Evolutionary conservation across 1,140 invertebrate species (phyloP).

Genomic region (Apocrypta bakeri): DNA sequence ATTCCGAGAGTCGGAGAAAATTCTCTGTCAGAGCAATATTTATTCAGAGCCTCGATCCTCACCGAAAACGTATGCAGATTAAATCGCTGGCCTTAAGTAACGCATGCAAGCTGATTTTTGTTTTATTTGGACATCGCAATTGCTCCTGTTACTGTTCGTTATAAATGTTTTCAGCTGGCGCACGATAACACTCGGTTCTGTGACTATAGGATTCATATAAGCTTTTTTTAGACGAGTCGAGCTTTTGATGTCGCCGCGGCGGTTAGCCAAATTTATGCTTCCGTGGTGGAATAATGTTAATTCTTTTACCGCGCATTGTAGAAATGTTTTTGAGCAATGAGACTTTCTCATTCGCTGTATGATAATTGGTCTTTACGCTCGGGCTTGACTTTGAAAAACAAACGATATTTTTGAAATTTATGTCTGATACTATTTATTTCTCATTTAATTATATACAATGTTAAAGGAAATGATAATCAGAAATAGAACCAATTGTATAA

Average conservation of each 20-base stretch:
- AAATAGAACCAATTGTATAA: too few species aligned
- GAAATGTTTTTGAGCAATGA: neutral
- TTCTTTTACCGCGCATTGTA: neutral
- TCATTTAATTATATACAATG: too few species aligned
- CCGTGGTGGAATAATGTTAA: neutral
- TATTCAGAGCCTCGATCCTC: constrained; percentile 31
- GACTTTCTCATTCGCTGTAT: neutral
- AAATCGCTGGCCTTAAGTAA: constrained; percentile 8
- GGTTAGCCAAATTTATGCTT: neutral
- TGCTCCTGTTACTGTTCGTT: neutral
- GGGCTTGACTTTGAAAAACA: too few species aligned
- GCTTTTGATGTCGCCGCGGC: neutral
- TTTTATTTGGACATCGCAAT: neutral
- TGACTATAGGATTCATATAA: neutral
- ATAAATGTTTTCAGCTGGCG: constrained; percentile 26
- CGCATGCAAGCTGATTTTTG: constrained; percentile 23
- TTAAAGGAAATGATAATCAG: too few species aligned
- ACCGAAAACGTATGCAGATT: constrained; percentile 30
- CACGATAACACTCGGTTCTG: neutral
- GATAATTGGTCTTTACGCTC: neutral
- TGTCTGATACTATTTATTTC: too few species aligned
- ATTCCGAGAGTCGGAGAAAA: constrained; percentile 14
- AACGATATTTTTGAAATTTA: too few species aligned
- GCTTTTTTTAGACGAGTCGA: neutral
- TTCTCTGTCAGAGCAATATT: constrained; percentile 10